These are phyloP conservation scores for Rostratula benghalensis DNA, from an alignment of 2,113 vertebrate genomes.

Conservation along the genomic window DNA sequence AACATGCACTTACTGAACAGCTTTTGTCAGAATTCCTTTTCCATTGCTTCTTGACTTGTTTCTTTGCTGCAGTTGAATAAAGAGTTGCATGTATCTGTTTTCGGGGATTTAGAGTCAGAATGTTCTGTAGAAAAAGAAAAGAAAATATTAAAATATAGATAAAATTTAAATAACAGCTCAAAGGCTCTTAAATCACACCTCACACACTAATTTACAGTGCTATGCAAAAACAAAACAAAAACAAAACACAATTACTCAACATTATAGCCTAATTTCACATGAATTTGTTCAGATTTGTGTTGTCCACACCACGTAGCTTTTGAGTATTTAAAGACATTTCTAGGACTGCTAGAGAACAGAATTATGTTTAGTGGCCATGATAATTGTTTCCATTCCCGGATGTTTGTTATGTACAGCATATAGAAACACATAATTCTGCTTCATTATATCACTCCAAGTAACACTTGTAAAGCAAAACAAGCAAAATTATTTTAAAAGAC, in stretches of 20 bases:
- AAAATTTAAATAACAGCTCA: not conserved
- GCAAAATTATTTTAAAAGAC: not conserved
- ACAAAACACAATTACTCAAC: not conserved
- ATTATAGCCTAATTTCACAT: not conserved
- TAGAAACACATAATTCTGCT: not conserved
- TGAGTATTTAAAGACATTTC: not conserved
- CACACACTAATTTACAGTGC: not conserved
- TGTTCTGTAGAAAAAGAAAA: constrained; percentile 71
- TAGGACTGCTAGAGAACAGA: not conserved
- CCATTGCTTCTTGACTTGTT: constrained; percentile 89
- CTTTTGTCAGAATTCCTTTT: constrained; percentile 86
- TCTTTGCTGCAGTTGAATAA: constrained; percentile 84
- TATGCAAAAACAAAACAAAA: not conserved
- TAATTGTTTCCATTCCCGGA: not conserved
- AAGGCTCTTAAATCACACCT: not conserved
- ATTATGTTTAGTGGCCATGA: not conserved
- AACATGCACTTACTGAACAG: constrained; percentile 80
- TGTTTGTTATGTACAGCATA: not conserved
- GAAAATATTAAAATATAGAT: not conserved
- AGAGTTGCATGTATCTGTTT: constrained; percentile 79
- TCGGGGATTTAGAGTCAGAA: constrained; percentile 86
- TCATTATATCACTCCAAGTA: not conserved
- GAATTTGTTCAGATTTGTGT: not conserved
- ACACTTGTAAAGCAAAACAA: not conserved
- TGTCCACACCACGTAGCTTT: not conserved